phyloP scores from a whole-genome alignment of 2,113 vertebrate genomes.

The Beaufortia kweichowensis region DNA sequence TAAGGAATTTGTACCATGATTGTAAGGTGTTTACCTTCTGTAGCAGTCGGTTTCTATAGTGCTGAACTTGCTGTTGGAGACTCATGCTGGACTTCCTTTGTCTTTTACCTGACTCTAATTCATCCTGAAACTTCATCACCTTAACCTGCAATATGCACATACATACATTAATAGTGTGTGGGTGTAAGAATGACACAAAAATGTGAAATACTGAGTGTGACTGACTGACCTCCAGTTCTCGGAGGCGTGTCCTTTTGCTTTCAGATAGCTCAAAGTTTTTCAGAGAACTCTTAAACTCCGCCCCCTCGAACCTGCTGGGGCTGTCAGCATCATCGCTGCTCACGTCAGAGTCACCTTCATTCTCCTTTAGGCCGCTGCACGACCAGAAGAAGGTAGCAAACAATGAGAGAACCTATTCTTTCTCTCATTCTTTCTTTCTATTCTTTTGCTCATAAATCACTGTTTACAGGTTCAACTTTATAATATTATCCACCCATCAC shows the following conservation, averaged over 20 bases:
- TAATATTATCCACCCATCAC: background rate
- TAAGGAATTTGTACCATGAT: no score
- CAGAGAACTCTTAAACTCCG: slow-evolving; percentile 73
- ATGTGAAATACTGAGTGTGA: background rate
- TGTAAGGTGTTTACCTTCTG: slow-evolving; percentile 68
- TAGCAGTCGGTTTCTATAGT: slow-evolving; percentile 78
- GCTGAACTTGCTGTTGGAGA: slow-evolving; percentile 76
- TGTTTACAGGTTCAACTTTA: background rate
- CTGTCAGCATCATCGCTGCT: slow-evolving; percentile 69
- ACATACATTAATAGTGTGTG: background rate
- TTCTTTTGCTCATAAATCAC: background rate
- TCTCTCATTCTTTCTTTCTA: no score
- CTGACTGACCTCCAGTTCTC: slow-evolving; percentile 75
- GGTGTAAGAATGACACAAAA: background rate
- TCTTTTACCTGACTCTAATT: slow-evolving; percentile 77
- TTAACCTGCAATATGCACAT: slow-evolving; percentile 67
- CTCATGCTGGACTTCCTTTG: slow-evolving; percentile 70
- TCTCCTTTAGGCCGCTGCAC: slow-evolving; percentile 60
- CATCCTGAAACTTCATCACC: slow-evolving; percentile 80
- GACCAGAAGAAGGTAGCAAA: background rate
- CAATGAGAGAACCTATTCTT: background rate
- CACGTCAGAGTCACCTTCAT: slow-evolving; percentile 62
- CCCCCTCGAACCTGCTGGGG: slow-evolving; percentile 69
- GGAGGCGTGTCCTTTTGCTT: slow-evolving; percentile 74
- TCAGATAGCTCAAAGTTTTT: slow-evolving; percentile 75